These are phyloP conservation scores for Gallinago solitaria DNA, from an alignment of 2,797 vertebrate species.

Conservation along the genomic window DNA sequence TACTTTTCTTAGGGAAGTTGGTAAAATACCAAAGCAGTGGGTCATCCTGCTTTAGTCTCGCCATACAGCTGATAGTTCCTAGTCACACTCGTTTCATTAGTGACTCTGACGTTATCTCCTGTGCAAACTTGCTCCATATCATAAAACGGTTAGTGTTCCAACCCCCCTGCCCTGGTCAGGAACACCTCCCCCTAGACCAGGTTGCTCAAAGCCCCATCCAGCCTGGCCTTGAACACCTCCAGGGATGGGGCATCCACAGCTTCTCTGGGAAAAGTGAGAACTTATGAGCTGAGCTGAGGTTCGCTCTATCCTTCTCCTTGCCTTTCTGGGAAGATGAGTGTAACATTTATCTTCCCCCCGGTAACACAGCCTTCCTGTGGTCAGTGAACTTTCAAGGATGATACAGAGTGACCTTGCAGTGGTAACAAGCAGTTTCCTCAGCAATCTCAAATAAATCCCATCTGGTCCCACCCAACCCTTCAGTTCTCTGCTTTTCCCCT, in stretches of 20 bases:
- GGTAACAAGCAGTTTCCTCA: neutral
- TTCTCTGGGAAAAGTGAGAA: too few species aligned
- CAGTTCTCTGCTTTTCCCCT: neutral
- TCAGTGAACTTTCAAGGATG: neutral
- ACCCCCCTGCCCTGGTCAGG: too few species aligned
- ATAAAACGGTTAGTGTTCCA: too few species aligned
- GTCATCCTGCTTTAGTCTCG: neutral
- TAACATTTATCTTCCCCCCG: neutral
- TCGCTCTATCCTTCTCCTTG: neutral
- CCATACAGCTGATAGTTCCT: neutral
- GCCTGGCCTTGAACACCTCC: too few species aligned
- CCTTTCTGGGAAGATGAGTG: neutral
- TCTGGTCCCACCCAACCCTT: neutral
- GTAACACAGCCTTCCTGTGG: neutral
- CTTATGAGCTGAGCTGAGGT: neutral
- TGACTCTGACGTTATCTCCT: neutral
- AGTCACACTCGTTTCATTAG: neutral
- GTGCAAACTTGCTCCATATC: neutral
- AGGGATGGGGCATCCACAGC: too few species aligned
- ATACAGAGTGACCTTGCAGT: neutral
- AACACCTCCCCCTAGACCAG: too few species aligned
- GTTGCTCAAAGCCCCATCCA: too few species aligned
- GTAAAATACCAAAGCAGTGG: neutral
- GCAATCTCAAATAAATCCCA: neutral
- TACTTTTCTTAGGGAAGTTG: neutral